These are phyloP conservation scores for Puntigrus tetrazona DNA, from an alignment of 2,113 vertebrate species.

Conservation along the genomic window DNA sequence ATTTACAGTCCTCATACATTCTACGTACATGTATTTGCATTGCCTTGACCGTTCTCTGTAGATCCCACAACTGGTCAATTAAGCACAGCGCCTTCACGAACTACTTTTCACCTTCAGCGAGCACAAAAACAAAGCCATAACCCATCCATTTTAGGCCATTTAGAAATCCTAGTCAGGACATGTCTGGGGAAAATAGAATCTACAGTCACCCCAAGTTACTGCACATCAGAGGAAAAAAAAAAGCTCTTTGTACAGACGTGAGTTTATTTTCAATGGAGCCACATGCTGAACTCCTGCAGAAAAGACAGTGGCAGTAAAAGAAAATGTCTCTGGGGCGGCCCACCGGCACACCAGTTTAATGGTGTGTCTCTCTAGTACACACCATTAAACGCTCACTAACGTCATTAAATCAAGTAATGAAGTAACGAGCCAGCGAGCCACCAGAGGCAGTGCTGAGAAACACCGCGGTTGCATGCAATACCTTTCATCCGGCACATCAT, in stretches of 20 bases:
- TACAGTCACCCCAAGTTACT: neutral
- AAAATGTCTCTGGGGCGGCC: neutral
- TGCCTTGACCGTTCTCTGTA: neutral
- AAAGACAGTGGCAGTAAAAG: neutral
- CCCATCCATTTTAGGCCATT: neutral
- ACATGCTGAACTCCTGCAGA: slow-evolving; percentile 19
- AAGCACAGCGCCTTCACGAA: neutral
- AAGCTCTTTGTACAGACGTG: neutral
- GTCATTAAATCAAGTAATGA: slow-evolving; percentile 5
- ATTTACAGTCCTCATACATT: neutral
- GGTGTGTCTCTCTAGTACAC: neutral
- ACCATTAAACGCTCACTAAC: slow-evolving; percentile 19
- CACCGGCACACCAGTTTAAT: neutral
- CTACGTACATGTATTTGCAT: neutral
- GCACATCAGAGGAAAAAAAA: neutral
- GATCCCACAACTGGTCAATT: neutral
- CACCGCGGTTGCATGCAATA: neutral
- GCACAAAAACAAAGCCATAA: neutral
- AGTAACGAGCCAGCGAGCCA: neutral
- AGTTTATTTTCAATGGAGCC: neutral
- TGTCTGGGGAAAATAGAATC: neutral
- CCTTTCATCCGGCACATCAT: neutral
- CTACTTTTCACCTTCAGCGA: neutral
- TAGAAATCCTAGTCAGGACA: neutral
- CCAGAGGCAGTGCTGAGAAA: neutral